A percentile compares a stretch with the other conserved stretches of the same genome.
phyloP scores from a whole-genome alignment of 2,888 invertebrate species.

The Exocentrus adspersus region DNA sequence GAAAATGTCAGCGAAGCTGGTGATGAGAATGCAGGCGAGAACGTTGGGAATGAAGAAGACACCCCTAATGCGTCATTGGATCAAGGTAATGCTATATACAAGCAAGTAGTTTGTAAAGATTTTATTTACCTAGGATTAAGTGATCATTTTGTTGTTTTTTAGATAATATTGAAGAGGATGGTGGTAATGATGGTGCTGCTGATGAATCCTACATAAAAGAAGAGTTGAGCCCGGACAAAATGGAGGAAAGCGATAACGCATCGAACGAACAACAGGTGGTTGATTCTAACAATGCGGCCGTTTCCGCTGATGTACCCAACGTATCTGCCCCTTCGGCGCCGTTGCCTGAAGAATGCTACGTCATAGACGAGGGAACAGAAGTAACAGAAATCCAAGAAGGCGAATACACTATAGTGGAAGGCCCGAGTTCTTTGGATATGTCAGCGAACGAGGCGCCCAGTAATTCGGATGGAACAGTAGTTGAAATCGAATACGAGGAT shows the following conservation, averaged over 20 bases:
- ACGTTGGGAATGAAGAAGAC: background rate
- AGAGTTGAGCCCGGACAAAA: background rate
- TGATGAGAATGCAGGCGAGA: background rate
- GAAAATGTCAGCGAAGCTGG: background rate
- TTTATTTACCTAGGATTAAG: too few relatives aligned
- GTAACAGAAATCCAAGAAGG: conserved; percentile 14
- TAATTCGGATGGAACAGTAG: conserved; percentile 4
- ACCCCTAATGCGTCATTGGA: background rate
- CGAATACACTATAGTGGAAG: conserved; percentile 18
- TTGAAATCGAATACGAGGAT: conserved; percentile 6
- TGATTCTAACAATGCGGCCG: too few relatives aligned
- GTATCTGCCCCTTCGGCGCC: background rate
- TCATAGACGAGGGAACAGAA: background rate
- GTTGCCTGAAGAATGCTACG: background rate
- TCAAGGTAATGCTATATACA: background rate
- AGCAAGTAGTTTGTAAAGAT: too few relatives aligned
- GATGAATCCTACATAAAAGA: too few relatives aligned
- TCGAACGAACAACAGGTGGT: background rate
- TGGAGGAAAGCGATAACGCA: background rate
- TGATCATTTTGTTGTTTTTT: too few relatives aligned
- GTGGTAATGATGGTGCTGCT: too few relatives aligned
- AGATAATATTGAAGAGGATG: too few relatives aligned
- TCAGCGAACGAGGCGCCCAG: background rate
- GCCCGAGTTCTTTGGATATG: conserved; percentile 10
- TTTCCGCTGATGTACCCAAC: background rate